Evolutionary conservation across 1,140 invertebrate genomes (phyloP).

Genomic region (Zaprionus gabonicus): DNA sequence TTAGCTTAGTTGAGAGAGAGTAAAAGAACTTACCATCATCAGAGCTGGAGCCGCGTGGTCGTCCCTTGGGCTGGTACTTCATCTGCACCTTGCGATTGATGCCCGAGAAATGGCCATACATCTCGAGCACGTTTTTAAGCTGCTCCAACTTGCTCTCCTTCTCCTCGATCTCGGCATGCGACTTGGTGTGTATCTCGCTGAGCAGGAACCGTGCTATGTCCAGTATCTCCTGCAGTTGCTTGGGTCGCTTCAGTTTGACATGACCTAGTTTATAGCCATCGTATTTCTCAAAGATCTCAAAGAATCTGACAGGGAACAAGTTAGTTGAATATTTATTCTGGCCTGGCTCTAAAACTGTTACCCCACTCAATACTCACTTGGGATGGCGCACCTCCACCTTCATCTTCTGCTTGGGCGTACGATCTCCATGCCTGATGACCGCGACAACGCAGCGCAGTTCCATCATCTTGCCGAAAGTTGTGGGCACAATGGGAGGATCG

Average conservation of each 20-base stretch:
- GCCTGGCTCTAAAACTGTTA: background rate
- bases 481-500: constrained; percentile 99
- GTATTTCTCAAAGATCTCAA: constrained; percentile 99
- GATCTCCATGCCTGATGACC: constrained; percentile 99
- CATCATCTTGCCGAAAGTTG: constrained; percentile 99
- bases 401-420: constrained; percentile 99
- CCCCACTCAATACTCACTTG: constrained; percentile 88
- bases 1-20: constrained; percentile 21
- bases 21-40: constrained; percentile 92
- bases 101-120: constrained; percentile 99
- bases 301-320: constrained; percentile 90
- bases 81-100: constrained; percentile 99
- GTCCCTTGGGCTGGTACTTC: constrained; percentile 98
- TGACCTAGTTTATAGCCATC: constrained; percentile 97
- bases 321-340: background rate
- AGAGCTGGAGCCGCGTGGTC: constrained; percentile 95
- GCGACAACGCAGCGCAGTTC: constrained; percentile 98
- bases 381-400: constrained; percentile 99
- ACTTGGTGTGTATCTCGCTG: constrained; percentile 93
- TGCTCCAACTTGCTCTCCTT: constrained; percentile 98
- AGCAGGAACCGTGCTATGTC: constrained; percentile 96
- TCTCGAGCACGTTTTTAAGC: constrained; percentile 98
- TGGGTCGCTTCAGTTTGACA: constrained; percentile 98
- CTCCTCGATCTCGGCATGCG: constrained; percentile 97
- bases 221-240: constrained; percentile 98